Conservation (phyloP, 1,140 invertebrate species). For the Drosophila lacertosa region DNA sequence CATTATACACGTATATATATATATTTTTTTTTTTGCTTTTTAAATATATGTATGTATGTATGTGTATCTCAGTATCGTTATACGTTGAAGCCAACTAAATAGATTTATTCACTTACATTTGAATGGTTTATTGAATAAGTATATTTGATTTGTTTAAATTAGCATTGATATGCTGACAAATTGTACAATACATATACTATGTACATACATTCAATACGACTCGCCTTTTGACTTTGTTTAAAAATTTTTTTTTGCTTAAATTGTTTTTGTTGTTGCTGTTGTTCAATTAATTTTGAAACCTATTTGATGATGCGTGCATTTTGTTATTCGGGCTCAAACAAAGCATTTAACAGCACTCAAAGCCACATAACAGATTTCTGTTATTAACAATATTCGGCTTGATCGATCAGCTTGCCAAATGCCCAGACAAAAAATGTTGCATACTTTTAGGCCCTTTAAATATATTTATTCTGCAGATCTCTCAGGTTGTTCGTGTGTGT, state of each 20-base stretch:
- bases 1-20: neutral
- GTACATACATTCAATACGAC: slow-evolving; percentile 8
- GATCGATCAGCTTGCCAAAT: slow-evolving; percentile 8
- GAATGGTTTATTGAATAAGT: slow-evolving; percentile 13
- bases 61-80: neutral
- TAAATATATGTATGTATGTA: neutral
- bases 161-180: slow-evolving; percentile 1
- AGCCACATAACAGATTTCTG: slow-evolving; percentile 1
- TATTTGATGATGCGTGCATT: slow-evolving; percentile 56
- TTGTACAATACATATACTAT: slow-evolving; percentile 11
- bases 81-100: slow-evolving; percentile 7
- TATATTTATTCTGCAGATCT: slow-evolving; percentile 28
- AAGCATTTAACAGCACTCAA: slow-evolving; percentile 8
- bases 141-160: neutral
- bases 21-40: too few relatives aligned
- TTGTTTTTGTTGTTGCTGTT: slow-evolving; percentile 6
- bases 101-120: slow-evolving; percentile 1
- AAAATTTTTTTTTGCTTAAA: neutral
- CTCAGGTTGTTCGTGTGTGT: slow-evolving; percentile 26
- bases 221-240: slow-evolving; percentile 1
- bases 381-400: neutral
- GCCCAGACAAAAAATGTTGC: neutral
- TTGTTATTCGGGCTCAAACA: slow-evolving; percentile 5
- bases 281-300: slow-evolving; percentile 68
- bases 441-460: slow-evolving; percentile 2